These are phyloP conservation scores for human (Homo sapiens) DNA, from an alignment of 2,113 vertebrate genomes.

Conservation along the genomic window GRCh38 chr6:124540001-124540500, in stretches of 20 bases:
- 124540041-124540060: conserved; percentile 75
- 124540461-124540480: neutral
- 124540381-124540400: conserved; percentile 38
- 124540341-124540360: conserved; percentile 59
- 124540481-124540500: neutral
- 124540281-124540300: neutral
- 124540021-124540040: conserved; percentile 69
- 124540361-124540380: conserved; percentile 42
- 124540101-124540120: conserved; percentile 81
- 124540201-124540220: conserved; percentile 76
- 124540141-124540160: conserved; percentile 77
- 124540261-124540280: neutral
- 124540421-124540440: neutral
- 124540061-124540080: conserved; percentile 80
- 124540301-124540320: conserved; percentile 67
- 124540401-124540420: conserved; percentile 35
- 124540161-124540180: conserved; percentile 75
- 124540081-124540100: conserved; percentile 80
- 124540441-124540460: conserved; percentile 21
- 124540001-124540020: too few relatives aligned
- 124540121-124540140: conserved; percentile 78
- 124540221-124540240: conserved; percentile 76
- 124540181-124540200: conserved; percentile 80
- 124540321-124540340: conserved; percentile 37
- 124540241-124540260: conserved; percentile 61